phyloP scores from a whole-genome alignment of 2,113 vertebrate species.

The Dromiciops gliroides region DNA sequence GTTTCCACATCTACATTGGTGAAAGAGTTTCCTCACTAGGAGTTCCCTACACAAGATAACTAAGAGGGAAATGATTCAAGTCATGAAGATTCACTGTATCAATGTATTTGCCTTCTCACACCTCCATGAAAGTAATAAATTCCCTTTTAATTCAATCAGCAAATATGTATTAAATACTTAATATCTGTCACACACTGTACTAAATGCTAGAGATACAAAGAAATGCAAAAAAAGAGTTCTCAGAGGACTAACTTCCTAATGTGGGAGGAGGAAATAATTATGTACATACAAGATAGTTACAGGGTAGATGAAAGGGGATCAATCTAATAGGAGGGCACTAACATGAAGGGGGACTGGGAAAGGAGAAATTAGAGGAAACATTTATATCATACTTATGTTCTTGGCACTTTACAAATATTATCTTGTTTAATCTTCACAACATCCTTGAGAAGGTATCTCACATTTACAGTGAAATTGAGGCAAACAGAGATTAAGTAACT shows the following conservation, averaged over 20 bases:
- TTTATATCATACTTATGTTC: background rate
- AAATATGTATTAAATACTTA: background rate
- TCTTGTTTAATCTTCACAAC: background rate
- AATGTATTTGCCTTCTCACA: background rate
- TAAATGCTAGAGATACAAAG: background rate
- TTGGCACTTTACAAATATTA: background rate
- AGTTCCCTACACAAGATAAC: background rate
- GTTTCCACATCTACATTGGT: background rate
- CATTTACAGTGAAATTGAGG: background rate
- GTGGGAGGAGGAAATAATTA: background rate
- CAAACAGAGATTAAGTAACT: background rate
- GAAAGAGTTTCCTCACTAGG: background rate
- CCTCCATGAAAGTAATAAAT: background rate
- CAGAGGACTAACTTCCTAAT: background rate
- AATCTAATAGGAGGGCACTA: background rate
- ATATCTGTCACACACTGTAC: background rate
- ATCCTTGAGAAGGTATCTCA: no score
- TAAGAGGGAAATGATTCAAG: background rate
- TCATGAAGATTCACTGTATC: background rate
- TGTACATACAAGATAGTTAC: background rate
- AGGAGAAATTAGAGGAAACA: background rate
- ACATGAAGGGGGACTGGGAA: background rate
- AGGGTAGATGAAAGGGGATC: background rate
- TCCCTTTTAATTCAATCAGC: background rate
- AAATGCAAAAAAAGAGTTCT: background rate